Evolutionary conservation across 2,113 vertebrate genomes (phyloP).

Genomic region (Alligator mississippiensis): DNA sequence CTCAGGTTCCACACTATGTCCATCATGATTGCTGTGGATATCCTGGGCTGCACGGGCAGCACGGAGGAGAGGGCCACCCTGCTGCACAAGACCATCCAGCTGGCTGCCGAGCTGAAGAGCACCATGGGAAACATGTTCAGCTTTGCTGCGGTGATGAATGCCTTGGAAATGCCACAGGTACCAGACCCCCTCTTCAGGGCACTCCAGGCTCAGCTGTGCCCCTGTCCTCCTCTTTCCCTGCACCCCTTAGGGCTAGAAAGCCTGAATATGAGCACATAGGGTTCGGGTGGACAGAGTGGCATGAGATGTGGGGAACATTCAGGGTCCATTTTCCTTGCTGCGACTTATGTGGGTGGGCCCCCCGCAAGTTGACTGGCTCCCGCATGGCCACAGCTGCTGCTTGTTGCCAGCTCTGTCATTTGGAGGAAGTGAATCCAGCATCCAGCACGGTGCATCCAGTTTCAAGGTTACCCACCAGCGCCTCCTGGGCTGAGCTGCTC

Average conservation of each 20-base stretch:
- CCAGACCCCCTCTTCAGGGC: accelerated
- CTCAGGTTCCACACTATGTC: conserved; percentile 97
- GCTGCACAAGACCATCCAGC: conserved; percentile 97
- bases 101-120: conserved; percentile 94
- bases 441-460: conserved; percentile 54
- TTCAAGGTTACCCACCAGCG: conserved; percentile 62
- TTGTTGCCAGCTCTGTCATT: conserved; percentile 60
- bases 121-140: conserved; percentile 99
- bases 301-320: too few species aligned
- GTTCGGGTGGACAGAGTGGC: not conserved
- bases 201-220: not conserved
- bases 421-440: conserved; percentile 68
- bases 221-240: not conserved
- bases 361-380: conserved; percentile 40
- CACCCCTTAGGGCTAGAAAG: not conserved
- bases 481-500: conserved; percentile 46
- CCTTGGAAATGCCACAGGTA: conserved; percentile 96
- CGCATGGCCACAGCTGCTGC: conserved; percentile 31
- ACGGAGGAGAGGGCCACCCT: conserved; percentile 92
- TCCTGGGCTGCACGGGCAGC: conserved; percentile 95
- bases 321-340: not conserved
- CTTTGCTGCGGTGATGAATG: conserved; percentile 95
- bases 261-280: not conserved
- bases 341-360: not conserved
- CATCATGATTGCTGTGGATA: conserved; percentile 96